Evolutionary conservation across 2,113 vertebrate genomes (phyloP).

Genomic region (Orthonyx spaldingii): DNA sequence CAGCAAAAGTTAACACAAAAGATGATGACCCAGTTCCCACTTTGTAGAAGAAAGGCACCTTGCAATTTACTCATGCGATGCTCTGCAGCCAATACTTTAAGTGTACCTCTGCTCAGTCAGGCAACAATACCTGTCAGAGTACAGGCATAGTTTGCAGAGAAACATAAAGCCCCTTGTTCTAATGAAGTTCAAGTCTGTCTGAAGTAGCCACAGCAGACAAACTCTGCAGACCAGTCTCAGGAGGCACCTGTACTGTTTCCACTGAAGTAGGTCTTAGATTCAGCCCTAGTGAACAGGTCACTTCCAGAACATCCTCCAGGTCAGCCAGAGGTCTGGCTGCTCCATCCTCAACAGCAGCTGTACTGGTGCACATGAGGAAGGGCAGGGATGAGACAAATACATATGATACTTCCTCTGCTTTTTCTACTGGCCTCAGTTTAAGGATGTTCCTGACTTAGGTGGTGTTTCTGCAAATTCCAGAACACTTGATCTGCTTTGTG

Average conservation of each 20-base stretch:
- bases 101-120: neutral
- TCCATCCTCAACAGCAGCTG: neutral
- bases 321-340: neutral
- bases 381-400: neutral
- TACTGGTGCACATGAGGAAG: rapidly evolving
- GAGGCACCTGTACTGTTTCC: neutral
- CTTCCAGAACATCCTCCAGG: neutral
- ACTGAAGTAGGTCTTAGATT: neutral
- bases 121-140: neutral
- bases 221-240: neutral
- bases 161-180: neutral
- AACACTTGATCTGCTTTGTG: neutral
- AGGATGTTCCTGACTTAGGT: neutral
- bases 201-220: neutral
- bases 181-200: neutral
- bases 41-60: neutral
- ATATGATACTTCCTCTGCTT: neutral
- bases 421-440: neutral
- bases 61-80: neutral
- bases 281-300: neutral
- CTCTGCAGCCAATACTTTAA: neutral
- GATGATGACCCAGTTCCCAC: neutral
- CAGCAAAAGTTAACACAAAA: neutral
- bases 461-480: neutral
- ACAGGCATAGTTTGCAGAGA: neutral